Percentiles rank a stretch among this genome's conserved stretches.
Evolutionary conservation across 1,140 invertebrate species (phyloP).

Genomic region (Leptinotarsa undecemlineata): DNA sequence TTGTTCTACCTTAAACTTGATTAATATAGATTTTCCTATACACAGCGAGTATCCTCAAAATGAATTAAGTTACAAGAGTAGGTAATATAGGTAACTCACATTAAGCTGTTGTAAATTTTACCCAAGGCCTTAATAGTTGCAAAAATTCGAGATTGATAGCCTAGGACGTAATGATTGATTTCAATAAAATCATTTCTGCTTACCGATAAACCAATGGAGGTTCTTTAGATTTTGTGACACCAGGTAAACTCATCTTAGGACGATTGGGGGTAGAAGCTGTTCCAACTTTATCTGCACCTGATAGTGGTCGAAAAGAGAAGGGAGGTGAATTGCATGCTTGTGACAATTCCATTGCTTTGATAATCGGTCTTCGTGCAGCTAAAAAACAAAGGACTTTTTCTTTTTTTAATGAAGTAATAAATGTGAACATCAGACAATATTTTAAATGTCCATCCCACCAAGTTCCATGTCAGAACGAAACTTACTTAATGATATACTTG

Average conservation of each 20-base stretch:
- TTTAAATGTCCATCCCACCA: too few relatives aligned
- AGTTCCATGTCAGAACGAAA: too few relatives aligned
- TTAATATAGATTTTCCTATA: too few relatives aligned
- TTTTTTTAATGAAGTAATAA: too few relatives aligned
- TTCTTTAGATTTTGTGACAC: constrained; percentile 43
- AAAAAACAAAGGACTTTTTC: not conserved
- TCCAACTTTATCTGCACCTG: constrained; percentile 34
- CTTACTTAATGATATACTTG: too few relatives aligned
- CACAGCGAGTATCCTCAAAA: too few relatives aligned
- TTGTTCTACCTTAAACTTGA: too few relatives aligned
- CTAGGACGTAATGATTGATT: not conserved
- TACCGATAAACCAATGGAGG: constrained; percentile 29
- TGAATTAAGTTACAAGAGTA: too few relatives aligned
- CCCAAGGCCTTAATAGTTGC: not conserved
- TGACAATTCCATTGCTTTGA: constrained; percentile 44
- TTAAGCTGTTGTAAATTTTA: not conserved
- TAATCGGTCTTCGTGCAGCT: constrained; percentile 29
- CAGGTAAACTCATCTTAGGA: constrained; percentile 50
- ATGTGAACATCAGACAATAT: too few relatives aligned
- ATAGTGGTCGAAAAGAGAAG: constrained; percentile 41
- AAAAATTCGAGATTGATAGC: not conserved
- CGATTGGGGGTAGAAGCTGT: constrained; percentile 35
- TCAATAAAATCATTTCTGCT: not conserved
- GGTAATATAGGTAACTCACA: not conserved
- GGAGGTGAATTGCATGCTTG: constrained; percentile 28